A percentile compares a stretch with the other conserved stretches of the same genome.
Evolutionary conservation across 2,888 invertebrate genomes (phyloP).

Genomic region (Tenthredo amoena): DNA sequence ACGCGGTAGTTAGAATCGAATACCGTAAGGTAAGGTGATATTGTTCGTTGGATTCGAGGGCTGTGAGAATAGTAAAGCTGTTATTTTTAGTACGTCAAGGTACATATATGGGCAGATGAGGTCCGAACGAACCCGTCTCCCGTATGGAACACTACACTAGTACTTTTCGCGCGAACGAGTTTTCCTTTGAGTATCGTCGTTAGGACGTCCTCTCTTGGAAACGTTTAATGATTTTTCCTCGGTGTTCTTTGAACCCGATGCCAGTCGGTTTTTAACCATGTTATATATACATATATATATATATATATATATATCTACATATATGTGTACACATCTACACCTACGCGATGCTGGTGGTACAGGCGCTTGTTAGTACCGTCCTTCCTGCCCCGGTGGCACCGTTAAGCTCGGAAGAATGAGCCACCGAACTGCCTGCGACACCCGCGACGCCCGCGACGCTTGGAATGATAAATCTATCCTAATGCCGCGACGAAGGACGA

Average conservation of each 20-base stretch:
- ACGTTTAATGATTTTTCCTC: slow-evolving; percentile 30
- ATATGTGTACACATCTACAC: background rate
- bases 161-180: background rate
- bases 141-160: background rate
- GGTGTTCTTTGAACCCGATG: slow-evolving; percentile 24
- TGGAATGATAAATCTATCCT: slow-evolving; percentile 44
- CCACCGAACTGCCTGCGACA: background rate
- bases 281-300: background rate
- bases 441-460: background rate
- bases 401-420: slow-evolving; percentile 19
- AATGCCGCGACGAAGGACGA: slow-evolving; percentile 11
- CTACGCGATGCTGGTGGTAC: background rate
- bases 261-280: slow-evolving; percentile 8
- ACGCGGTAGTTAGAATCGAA: background rate
- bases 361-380: slow-evolving; percentile 23
- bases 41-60: background rate
- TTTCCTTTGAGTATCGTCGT: slow-evolving; percentile 31
- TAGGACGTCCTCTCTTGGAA: background rate
- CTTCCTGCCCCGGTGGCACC: background rate
- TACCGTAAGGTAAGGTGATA: background rate
- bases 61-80: background rate
- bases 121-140: background rate
- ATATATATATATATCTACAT: background rate
- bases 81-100: background rate
- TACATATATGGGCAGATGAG: background rate